phyloP scores from a whole-genome alignment of 2,113 vertebrate genomes.

The Gracilinanus agilis region DNA sequence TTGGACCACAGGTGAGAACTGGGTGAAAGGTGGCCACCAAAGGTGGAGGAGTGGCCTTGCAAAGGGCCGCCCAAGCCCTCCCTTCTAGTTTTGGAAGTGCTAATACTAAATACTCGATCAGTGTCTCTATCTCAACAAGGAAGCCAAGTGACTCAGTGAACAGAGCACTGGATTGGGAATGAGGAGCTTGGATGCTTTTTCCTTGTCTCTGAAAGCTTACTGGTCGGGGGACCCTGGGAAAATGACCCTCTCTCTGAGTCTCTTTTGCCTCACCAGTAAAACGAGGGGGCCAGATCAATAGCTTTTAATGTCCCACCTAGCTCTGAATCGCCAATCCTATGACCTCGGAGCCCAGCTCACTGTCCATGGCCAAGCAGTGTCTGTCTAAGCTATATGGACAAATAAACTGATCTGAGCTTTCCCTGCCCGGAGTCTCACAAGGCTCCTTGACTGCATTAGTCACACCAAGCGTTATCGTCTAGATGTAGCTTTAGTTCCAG shows the following conservation, averaged over 20 bases:
- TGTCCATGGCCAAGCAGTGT: neutral
- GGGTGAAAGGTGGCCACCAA: no score
- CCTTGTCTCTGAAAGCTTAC: neutral
- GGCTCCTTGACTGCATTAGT: neutral
- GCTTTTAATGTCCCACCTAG: neutral
- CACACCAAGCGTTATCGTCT: neutral
- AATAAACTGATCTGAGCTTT: neutral
- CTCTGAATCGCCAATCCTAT: neutral
- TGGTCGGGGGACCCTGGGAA: neutral
- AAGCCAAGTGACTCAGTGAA: neutral
- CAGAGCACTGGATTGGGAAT: neutral
- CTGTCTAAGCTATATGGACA: neutral
- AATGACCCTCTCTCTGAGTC: neutral
- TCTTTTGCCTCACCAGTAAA: neutral
- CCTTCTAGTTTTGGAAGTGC: no score
- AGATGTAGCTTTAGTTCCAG: neutral
- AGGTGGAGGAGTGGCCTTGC: no score
- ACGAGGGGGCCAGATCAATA: neutral
- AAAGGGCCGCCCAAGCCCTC: no score
- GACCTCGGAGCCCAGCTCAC: neutral
- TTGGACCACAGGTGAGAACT: no score
- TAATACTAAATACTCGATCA: no score
- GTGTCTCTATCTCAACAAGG: neutral
- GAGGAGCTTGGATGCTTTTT: neutral
- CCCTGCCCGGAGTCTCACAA: neutral